A percentile compares a stretch with the other conserved stretches of the same genome.
Evolutionary conservation across 2,888 invertebrate genomes (phyloP).

Genomic region (Heliconius erato): DNA sequence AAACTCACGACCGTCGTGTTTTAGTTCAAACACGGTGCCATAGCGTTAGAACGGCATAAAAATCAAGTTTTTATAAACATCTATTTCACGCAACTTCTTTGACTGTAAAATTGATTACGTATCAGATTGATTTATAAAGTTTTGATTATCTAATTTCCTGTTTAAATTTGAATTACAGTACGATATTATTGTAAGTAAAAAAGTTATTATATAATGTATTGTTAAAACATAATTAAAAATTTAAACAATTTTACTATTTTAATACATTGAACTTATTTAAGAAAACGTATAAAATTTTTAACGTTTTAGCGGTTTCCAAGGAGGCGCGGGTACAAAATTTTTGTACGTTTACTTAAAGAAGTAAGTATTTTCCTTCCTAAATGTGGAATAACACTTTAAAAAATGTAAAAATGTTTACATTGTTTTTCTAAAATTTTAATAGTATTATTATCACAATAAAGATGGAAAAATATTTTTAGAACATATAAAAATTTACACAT

Average conservation of each 20-base stretch:
- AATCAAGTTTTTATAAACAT: neutral
- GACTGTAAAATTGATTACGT: slow-evolving; percentile 21
- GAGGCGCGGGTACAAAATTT: no score
- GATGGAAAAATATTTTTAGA: neutral
- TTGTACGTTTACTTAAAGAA: no score
- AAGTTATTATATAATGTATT: slow-evolving; percentile 53
- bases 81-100: slow-evolving; percentile 2
- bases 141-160: slow-evolving; percentile 56
- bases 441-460: neutral
- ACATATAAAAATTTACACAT: no score
- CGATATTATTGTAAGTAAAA: slow-evolving; percentile 54
- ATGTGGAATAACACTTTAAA: no score
- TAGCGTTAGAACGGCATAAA: neutral
- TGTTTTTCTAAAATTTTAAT: neutral
- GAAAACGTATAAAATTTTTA: no score
- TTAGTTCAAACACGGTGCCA: no score
- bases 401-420: neutral
- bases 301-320: no score
- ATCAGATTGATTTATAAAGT: slow-evolving; percentile 12
- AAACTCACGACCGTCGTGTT: no score
- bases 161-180: slow-evolving; percentile 53
- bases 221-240: slow-evolving; percentile 31
- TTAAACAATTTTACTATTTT: neutral
- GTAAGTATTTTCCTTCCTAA: no score
- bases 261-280: no score